Base-by-base conservation (phyloP, 2,797 vertebrate species). In the Neopelma chrysocephalum region DNA sequence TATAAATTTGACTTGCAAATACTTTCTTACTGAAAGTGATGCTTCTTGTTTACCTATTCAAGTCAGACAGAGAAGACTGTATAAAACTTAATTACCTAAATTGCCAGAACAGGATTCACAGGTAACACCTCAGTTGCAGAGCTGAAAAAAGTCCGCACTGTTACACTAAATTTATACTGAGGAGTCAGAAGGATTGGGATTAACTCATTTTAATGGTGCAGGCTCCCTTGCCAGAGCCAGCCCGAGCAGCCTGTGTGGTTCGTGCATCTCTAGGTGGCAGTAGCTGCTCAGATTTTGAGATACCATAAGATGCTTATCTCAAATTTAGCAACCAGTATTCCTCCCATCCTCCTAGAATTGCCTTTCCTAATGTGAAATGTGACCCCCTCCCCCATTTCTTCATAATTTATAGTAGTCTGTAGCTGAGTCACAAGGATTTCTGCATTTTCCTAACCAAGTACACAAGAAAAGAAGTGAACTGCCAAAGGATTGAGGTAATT, bases 201-300 rank as follows among this genome's bases (percentile, higher is more conserved):
- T 47, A 42, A 8, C 69, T 68, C 14, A 10, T n/a, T 81, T 50
- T 27, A 43, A 12, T 45, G 20, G 66, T 7, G 42, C 42, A 26
- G 31, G 7, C 40, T 54, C 43, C 18, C 25, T 43, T 32, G 26
- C 29, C 21, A 68, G 68, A 73, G 54, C 29, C 79, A 78, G 76
- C 42, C 50, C 5, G 1, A 76, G 57, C 90, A 60, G 69, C 18
- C 19, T 51, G 62, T 73, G 86, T 29, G 73, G 64, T 18, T 66
- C 25, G 8, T 71, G 80, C 66, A 94, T 96, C 97, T 96, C 95
- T 97, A 98, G 97, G 87, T 97, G 97, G 96, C 96, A 42, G 95
- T 95, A 96, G 95, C 77, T 90, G 88, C 95, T 95, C 93, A 96
- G 92, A 91, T 91, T 97, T 95, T 65, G 91, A 91, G 93, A 89